Conservation (phyloP, 2,797 vertebrate genomes). For the Cossypha heuglini region DNA sequence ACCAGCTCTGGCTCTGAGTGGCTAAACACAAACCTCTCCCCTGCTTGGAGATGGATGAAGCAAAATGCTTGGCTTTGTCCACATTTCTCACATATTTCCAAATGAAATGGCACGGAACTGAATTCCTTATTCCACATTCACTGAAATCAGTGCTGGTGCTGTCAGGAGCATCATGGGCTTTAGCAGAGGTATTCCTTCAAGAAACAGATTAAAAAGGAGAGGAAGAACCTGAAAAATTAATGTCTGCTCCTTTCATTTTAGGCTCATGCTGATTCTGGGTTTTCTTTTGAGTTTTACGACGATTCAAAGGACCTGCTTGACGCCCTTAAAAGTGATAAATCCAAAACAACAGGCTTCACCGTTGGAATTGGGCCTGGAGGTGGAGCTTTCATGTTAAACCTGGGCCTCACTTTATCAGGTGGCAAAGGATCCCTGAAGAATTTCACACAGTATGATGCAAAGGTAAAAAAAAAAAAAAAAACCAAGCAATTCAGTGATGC, state of each 20-base stretch:
- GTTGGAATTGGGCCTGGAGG: background rate
- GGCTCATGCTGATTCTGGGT: conserved; percentile 85
- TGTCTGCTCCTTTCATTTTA: conserved; percentile 57
- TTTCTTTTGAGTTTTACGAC: conserved; percentile 77
- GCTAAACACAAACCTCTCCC: background rate
- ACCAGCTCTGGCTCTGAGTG: background rate
- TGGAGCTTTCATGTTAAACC: fast-evolving
- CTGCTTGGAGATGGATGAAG: background rate
- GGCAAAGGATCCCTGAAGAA: conserved; percentile 71
- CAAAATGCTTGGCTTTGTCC: background rate
- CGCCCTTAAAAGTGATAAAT: conserved; percentile 60
- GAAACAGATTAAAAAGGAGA: background rate
- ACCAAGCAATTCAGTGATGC: background rate
- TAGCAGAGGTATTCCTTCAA: background rate
- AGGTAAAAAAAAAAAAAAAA: conserved; percentile 71
- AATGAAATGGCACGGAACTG: fast-evolving
- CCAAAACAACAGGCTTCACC: background rate
- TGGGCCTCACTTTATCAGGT: background rate
- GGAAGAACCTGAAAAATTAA: background rate
- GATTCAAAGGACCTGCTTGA: conserved; percentile 76
- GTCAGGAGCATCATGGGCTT: background rate
- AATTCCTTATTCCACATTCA: background rate
- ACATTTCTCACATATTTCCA: background rate
- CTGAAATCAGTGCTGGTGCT: background rate
- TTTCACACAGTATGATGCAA: conserved; percentile 72